Evolutionary conservation across 2,797 vertebrate genomes (phyloP).

Genomic region (Tympanoctomys barrerae): DNA sequence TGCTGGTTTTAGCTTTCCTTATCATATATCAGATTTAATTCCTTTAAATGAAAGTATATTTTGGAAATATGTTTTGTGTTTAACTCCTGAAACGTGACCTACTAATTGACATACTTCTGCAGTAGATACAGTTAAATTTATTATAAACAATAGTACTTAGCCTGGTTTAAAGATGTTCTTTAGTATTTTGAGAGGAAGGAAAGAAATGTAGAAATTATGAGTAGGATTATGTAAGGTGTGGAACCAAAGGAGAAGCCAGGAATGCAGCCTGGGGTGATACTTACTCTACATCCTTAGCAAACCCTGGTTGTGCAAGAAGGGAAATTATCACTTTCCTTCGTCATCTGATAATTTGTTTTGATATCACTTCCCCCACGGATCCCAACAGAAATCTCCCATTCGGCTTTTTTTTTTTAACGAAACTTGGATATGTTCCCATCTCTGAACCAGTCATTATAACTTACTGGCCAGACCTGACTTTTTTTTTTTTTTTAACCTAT

Average conservation of each 20-base stretch:
- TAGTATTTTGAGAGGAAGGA: slow-evolving; percentile 29
- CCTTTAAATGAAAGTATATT: slow-evolving; percentile 21
- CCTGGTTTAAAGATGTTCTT: slow-evolving; percentile 25
- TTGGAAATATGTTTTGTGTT: slow-evolving; percentile 15
- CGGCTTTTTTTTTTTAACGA: not conserved
- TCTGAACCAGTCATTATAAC: not conserved
- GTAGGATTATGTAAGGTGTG: not conserved
- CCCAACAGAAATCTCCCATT: not conserved
- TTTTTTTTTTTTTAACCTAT: not conserved
- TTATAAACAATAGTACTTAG: slow-evolving; percentile 35
- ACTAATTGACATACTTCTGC: not conserved
- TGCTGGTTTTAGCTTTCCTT: slow-evolving; percentile 52
- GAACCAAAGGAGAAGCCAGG: not conserved
- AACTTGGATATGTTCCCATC: not conserved
- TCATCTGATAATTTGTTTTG: slow-evolving; percentile 15
- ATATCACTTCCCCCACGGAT: not conserved
- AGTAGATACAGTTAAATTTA: not conserved
- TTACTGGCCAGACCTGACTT: not conserved
- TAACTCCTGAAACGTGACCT: slow-evolving; percentile 13
- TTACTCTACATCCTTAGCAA: not conserved
- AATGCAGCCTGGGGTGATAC: not conserved
- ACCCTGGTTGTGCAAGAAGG: slow-evolving; percentile 3
- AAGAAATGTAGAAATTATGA: not conserved
- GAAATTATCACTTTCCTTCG: not conserved
- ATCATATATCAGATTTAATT: slow-evolving; percentile 2